Evolutionary conservation across 2,113 vertebrate genomes (phyloP), one percentile per base, ranked within the genome.

Genomic region (Ellobius talpinus): DNA sequence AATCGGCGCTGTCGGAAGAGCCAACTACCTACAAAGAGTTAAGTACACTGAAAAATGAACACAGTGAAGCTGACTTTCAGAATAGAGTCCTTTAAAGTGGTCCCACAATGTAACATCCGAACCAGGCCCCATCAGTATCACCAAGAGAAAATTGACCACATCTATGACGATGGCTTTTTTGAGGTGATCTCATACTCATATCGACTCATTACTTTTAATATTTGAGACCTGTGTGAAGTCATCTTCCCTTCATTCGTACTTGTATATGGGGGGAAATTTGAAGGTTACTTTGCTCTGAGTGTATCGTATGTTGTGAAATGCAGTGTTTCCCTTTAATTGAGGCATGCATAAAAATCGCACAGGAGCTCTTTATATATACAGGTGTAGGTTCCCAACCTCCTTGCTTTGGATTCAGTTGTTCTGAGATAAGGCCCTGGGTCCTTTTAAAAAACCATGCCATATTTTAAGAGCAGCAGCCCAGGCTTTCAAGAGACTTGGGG

Each of bases 1-100:
- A 97, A 97, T 99, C 1, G 99, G 99, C 92, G 99, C 99, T 3
- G 87, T 99, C 2, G 99, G 99, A 91, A 98, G 99, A 89, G 92
- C 98, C 33, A 99, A 98, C 98, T 99, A 96, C 87, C 98, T 99
- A 1, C 98, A 99, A 45, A 98, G 73, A 98, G 99, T 99, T 95
- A 98, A 98, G 98, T 92, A 33, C 23, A 39, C 12, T 65, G 58
- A 52, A 95, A 86, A 90, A 63, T 52, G 39, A 63, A 72, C 47
- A 3, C 0, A 2, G 29, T 5, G 0, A 36, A 52, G 7, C 50
- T 45, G 21, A n/a, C 68, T 96, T 94, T 79, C 79, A 73, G 73
- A 68, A 81, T 66, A 73, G 45, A 45, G 63, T 91, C 93, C 61
- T 77, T 52, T 45, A 87, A 85, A 90, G 31, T 16, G 74, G 7